Evolutionary conservation across 2,888 invertebrate genomes (phyloP).

Genomic region (Drosophila paranaensis): DNA sequence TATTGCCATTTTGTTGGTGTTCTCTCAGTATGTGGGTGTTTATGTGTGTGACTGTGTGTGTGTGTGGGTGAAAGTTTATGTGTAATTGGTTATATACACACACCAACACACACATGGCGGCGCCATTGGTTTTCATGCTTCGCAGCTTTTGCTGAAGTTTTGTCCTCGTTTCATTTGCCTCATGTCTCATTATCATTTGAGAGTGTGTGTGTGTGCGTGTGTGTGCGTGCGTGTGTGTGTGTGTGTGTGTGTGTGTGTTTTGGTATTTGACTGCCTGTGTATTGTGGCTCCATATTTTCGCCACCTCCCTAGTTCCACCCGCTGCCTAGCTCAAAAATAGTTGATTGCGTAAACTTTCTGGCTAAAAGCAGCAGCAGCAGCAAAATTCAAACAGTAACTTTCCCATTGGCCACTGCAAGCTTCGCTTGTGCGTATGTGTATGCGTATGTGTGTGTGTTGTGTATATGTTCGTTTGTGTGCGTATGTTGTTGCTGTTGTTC

Average conservation of each 20-base stretch:
- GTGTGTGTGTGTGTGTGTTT: slow-evolving; percentile 12
- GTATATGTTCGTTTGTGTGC: not conserved
- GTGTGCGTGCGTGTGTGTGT: not conserved
- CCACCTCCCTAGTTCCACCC: slow-evolving; percentile 2
- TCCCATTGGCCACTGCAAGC: slow-evolving; percentile 33
- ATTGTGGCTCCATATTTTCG: slow-evolving; percentile 44
- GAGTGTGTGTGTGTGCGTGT: not conserved
- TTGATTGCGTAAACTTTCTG: slow-evolving; percentile 72
- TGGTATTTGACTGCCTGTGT: slow-evolving; percentile 12
- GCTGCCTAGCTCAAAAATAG: slow-evolving; percentile 42
- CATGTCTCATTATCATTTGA: slow-evolving; percentile 38
- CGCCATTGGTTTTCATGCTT: slow-evolving; percentile 68
- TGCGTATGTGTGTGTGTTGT: slow-evolving; percentile 6
- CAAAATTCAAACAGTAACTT: slow-evolving; percentile 50
- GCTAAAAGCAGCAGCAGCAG: slow-evolving; percentile 47
- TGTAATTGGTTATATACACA: slow-evolving; percentile 32
- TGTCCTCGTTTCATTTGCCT: slow-evolving; percentile 57
- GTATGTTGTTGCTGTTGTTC: slow-evolving; percentile 40
- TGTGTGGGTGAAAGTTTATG: slow-evolving; percentile 27
- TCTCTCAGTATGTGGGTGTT: slow-evolving; percentile 5
- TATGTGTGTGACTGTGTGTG: slow-evolving; percentile 23
- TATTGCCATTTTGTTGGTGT: slow-evolving; percentile 35
- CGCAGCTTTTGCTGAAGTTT: slow-evolving; percentile 59
- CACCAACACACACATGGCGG: slow-evolving; percentile 22
- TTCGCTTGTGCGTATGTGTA: slow-evolving; percentile 20